phyloP scores from a whole-genome alignment of 1,140 invertebrate species.

The Drosophila tani region DNA sequence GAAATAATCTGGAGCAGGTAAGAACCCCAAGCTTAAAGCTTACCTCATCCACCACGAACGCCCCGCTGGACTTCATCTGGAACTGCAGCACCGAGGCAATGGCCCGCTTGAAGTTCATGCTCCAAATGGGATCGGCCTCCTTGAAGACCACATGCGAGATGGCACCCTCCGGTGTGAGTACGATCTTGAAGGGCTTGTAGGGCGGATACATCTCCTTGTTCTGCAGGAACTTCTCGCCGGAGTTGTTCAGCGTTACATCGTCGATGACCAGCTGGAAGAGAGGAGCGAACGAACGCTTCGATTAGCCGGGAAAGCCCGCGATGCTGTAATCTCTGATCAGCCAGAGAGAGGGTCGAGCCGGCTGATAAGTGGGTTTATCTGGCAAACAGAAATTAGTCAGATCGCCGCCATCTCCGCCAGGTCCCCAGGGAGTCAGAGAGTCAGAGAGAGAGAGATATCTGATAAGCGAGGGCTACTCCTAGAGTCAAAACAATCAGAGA shows the following conservation, averaged over 20 bases:
- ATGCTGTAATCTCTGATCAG: constrained; percentile 22
- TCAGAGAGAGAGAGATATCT: constrained; percentile 13
- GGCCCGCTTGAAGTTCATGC: constrained; percentile 89
- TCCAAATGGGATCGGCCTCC: constrained; percentile 87
- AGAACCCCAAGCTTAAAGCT: not conserved
- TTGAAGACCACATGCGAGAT: constrained; percentile 82
- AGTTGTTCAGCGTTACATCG: constrained; percentile 82
- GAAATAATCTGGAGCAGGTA: no score
- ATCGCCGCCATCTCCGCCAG: constrained; percentile 3
- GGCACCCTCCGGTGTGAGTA: constrained; percentile 64
- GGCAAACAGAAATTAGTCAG: constrained; percentile 39
- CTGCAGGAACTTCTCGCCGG: constrained; percentile 81
- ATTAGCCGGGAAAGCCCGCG: constrained; percentile 28
- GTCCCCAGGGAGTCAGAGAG: not conserved
- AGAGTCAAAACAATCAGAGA: constrained; percentile 70
- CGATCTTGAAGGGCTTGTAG: constrained; percentile 83
- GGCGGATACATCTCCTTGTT: constrained; percentile 84
- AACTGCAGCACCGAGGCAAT: constrained; percentile 88
- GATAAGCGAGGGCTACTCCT: constrained; percentile 61
- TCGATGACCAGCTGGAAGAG: constrained; percentile 77
- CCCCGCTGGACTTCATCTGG: constrained; percentile 84
- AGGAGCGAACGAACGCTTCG: not conserved
- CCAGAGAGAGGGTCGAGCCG: constrained; percentile 25
- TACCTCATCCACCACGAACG: constrained; percentile 86
- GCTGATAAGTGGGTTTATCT: constrained; percentile 44